Conservation (phyloP, 2,797 vertebrate genomes). For the Gobio occitaniae region DNA sequence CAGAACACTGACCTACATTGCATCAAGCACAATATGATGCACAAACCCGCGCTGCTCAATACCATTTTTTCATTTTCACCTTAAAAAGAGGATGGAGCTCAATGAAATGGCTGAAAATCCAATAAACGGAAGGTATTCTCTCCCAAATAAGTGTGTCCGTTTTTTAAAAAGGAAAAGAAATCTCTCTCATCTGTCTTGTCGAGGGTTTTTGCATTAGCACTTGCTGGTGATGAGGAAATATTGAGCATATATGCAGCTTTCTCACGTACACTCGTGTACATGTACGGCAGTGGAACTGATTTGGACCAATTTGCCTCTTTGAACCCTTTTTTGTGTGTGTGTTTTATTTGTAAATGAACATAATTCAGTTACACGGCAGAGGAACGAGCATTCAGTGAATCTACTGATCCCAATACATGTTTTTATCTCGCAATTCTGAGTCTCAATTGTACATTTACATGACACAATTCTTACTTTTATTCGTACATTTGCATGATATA, state of each 20-base stretch:
- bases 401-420: not conserved
- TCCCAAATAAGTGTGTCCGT: constrained; percentile 88
- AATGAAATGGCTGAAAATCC: constrained; percentile 98
- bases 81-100: constrained; percentile 96
- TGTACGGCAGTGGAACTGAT: not conserved
- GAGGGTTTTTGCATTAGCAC: constrained; percentile 75
- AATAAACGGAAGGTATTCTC: constrained; percentile 98
- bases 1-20: constrained; percentile 99
- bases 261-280: constrained; percentile 5
- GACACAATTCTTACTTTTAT: too few relatives aligned
- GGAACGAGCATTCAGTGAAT: not conserved
- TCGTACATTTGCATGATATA: too few relatives aligned
- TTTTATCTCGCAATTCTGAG: too few relatives aligned
- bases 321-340: not conserved
- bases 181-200: constrained; percentile 86
- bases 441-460: too few relatives aligned
- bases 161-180: constrained; percentile 81
- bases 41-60: constrained; percentile 96
- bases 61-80: constrained; percentile 94
- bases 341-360: not conserved
- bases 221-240: constrained; percentile 76
- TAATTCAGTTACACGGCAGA: not conserved
- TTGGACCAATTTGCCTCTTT: constrained; percentile 12
- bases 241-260: constrained; percentile 74
- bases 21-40: constrained; percentile 99